Evolutionary conservation across 2,797 vertebrate species (phyloP), one percentile per base, ranked within the genome.

Genomic region (Emydoidea blandingii): DNA sequence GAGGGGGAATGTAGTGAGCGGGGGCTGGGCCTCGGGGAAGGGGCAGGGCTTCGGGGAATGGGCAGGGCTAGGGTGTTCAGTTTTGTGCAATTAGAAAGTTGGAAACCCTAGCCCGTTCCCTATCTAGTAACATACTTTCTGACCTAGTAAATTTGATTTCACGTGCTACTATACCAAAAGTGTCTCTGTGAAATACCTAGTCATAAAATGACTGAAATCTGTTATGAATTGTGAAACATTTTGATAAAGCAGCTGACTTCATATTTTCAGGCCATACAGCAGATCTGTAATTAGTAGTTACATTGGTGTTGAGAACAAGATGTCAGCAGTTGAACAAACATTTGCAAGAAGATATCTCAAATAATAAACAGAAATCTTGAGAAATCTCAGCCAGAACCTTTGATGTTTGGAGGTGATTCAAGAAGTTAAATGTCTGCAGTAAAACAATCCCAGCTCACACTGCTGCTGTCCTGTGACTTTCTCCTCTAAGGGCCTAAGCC

Each of bases 281-380:
- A 85, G 47, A 79, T 79, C 65, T 11, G 5, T 78, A 86, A 91
- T 85, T 88, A 91, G 54, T n/a, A 68, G 53, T 86, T 79, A 82
- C 4, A 52, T 88, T 53, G 23, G 85, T 83, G 68, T 52, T 87
- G 83, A 81, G 83, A 88, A 88, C 54, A 79, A 53, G 6, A 34
- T 56, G 83, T 49, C 65, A 85, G 53, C 50, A 89, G 19, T 78
- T 68, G 86, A 95, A 37, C 34, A 95, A 96, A 94, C 29, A 89
- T 90, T 86, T 93, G n/a, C 1, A 31, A 81, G 37, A 84, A 79
- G 50, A 44, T 82, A 95, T 19, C 7, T 89, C 79, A 89, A 92
- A 89, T 87, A 81, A 86, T 83, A 95, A 96, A 95, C 65, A 95
- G 85, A 94, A 92, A 88, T 49, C 25, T 15, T 50, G 74, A 87